Base-by-base conservation (phyloP, 2,888 invertebrate species). In the Noctua janthina region DNA sequence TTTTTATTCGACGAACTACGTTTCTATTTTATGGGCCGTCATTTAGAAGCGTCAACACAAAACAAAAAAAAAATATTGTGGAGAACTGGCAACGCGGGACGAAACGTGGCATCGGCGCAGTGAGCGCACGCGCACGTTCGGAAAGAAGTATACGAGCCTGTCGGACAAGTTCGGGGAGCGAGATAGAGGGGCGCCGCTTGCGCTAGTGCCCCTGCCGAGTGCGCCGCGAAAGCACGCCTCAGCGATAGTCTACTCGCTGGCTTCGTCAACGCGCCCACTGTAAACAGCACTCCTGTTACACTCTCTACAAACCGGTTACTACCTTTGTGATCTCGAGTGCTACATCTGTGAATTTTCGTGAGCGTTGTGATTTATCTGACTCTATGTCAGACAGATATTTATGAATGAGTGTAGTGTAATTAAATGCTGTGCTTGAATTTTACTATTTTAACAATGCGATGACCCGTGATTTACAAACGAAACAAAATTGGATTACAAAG, bases 11-110 rank as follows among this genome's bases (percentile, higher is more conserved):
- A 91, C 89, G 89, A 93, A 91, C 91, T 92, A 91, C 92, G 92
- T 95, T 95, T 95, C 94, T 95, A 95, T 93, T 95, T 95, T 95
- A 96, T 95, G 93, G 95, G 93, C 95, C 94, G 94, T 95, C 94
- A 94, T 95, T 95, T 95, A 92, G 92, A 94, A 95, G 94, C 95
- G 93, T 95, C 95, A 96, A 96, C 93, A 95, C 92, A 95, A 95
- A 95, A 96, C 94, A 95, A 95, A 96, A 96, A 59, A 91, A 96
- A 94, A 91, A 92, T 87, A 70, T 72, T 82, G 81, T 91, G 83
- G 89, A 92, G 92, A 94, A 93, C 95, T 95, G 94, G 96, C 95
- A 95, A 95, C 95, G 94, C 92, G 90, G 91, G 92, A 85, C 84
- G 93, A 95, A 94, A 94, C 94, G 87, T 95, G 94, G 95, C 95